Percentiles rank a stretch among this genome's conserved stretches.
phyloP scores from a whole-genome alignment of 2,113 vertebrate genomes.

The Helogale parvula region DNA sequence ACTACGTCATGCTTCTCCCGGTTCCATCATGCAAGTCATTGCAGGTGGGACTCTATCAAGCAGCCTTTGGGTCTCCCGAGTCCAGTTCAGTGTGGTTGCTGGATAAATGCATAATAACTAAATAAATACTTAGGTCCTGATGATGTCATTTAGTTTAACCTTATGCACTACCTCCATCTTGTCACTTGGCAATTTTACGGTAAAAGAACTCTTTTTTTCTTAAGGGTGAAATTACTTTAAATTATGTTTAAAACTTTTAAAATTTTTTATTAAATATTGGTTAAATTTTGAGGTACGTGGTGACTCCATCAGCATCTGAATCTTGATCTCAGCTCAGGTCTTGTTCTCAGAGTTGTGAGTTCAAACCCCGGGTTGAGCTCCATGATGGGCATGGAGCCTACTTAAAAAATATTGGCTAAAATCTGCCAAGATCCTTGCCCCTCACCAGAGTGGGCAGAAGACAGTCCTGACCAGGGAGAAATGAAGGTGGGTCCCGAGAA shows the following conservation, averaged over 20 bases:
- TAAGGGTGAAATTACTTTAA: background rate
- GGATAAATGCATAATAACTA: background rate
- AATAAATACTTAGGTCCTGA: background rate
- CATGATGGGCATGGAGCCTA: too few relatives aligned
- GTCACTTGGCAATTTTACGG: background rate
- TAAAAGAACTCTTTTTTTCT: background rate
- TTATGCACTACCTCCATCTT: background rate
- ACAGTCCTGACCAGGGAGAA: background rate
- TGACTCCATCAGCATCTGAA: too few relatives aligned
- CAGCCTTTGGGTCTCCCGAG: background rate
- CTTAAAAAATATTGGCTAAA: background rate
- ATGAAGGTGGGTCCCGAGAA: background rate
- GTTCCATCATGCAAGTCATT: rapidly evolving
- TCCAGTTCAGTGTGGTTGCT: background rate
- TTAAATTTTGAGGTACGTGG: background rate
- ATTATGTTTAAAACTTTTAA: background rate
- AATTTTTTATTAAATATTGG: background rate
- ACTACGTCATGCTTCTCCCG: rapidly evolving
- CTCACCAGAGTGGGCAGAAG: background rate
- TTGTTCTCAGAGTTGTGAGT: too few relatives aligned
- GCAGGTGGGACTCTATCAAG: background rate
- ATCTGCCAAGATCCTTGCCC: background rate
- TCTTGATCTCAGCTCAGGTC: too few relatives aligned
- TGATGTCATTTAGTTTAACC: background rate
- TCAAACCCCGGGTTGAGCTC: too few relatives aligned